Evolutionary conservation across 1,140 invertebrate genomes (phyloP).

Genomic region (Microplitis demolitor): DNA sequence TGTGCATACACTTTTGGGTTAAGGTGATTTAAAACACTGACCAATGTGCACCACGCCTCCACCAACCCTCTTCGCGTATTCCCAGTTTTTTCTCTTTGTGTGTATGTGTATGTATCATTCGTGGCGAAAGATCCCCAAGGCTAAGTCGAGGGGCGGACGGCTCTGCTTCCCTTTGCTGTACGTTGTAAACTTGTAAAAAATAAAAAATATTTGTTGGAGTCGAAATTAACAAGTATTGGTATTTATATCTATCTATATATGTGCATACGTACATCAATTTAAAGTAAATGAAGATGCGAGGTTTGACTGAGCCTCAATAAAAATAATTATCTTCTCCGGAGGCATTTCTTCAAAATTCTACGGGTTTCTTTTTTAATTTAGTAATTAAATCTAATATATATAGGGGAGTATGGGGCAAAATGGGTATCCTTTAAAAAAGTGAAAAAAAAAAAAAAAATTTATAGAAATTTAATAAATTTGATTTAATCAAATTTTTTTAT

Average conservation of each 20-base stretch:
- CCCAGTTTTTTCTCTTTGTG: background rate
- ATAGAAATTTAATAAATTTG: too few relatives aligned
- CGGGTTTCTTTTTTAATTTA: too few relatives aligned
- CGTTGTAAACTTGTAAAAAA: background rate
- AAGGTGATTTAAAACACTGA: slow-evolving; percentile 55
- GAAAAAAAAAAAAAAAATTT: too few relatives aligned
- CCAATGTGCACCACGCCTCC: slow-evolving; percentile 37
- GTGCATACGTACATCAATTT: background rate
- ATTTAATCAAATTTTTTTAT: too few relatives aligned
- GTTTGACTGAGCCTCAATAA: slow-evolving; percentile 36
- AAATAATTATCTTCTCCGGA: slow-evolving; percentile 54
- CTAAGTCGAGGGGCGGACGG: slow-evolving; percentile 39
- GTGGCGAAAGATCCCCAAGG: slow-evolving; percentile 35
- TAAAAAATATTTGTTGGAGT: background rate
- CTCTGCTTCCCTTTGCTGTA: slow-evolving; percentile 25
- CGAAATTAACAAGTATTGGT: slow-evolving; percentile 40
- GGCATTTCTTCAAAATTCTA: background rate
- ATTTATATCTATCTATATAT: slow-evolving; percentile 28
- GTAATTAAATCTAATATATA: too few relatives aligned
- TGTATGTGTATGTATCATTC: slow-evolving; percentile 1
- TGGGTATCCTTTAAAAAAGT: too few relatives aligned
- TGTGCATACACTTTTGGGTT: slow-evolving; percentile 22
- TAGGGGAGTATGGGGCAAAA: too few relatives aligned
- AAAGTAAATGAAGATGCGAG: slow-evolving; percentile 54
- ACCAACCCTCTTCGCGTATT: slow-evolving; percentile 8